Percentiles rank a stretch among this genome's conserved stretches.
Conservation (phyloP, 2,797 vertebrate species). For the Columba guinea region DNA sequence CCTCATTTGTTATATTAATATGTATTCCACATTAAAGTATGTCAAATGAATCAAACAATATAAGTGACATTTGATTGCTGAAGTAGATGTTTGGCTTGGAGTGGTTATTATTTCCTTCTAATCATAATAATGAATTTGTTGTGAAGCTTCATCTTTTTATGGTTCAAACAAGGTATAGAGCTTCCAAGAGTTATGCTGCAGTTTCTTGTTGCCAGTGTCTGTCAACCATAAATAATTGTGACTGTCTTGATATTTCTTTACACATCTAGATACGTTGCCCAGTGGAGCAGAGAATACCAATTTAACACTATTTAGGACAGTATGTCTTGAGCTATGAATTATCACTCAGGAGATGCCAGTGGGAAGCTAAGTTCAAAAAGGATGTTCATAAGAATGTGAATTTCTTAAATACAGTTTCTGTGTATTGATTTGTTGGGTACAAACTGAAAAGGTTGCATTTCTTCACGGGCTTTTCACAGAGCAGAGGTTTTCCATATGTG, state of each 20-base stretch:
- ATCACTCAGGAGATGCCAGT: background rate
- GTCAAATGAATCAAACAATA: background rate
- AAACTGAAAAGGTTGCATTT: background rate
- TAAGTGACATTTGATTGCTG: background rate
- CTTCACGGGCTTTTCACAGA: constrained; percentile 8
- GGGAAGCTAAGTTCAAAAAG: constrained; percentile 24
- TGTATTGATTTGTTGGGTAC: background rate
- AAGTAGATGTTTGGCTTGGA: constrained; percentile 7
- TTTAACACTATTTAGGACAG: constrained; percentile 44
- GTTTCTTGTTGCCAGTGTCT: constrained; percentile 56
- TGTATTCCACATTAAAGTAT: background rate
- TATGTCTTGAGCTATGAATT: constrained; percentile 24
- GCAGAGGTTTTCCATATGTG: background rate
- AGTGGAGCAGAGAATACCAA: constrained; percentile 61
- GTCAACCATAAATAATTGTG: constrained; percentile 67
- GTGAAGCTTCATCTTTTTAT: constrained; percentile 47
- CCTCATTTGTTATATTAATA: constrained; percentile 20
- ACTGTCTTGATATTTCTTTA: constrained; percentile 51
- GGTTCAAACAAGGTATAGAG: constrained; percentile 17
- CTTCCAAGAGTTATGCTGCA: constrained; percentile 36
- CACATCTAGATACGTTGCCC: constrained; percentile 39
- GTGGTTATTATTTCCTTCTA: constrained; percentile 4
- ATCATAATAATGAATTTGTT: constrained; percentile 36
- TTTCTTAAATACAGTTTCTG: background rate
- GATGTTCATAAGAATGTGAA: background rate